These are phyloP conservation scores for Girardia tigrina DNA, from an alignment of 2,888 invertebrate species.

Conservation along the genomic window DNA sequence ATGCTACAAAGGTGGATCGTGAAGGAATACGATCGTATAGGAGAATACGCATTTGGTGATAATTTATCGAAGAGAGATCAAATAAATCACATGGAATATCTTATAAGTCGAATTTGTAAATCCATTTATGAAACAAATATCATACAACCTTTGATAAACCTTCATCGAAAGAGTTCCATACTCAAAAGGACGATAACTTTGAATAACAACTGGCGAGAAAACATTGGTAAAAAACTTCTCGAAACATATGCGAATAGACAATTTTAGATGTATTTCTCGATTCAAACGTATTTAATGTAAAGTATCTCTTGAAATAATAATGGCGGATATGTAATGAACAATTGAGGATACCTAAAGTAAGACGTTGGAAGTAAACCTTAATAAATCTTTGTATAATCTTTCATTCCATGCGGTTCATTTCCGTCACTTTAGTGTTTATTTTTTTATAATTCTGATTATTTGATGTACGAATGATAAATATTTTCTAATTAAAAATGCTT, in stretches of 20 bases:
- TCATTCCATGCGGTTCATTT: no score
- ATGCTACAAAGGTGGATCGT: neutral
- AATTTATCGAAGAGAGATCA: neutral
- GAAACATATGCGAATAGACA: neutral
- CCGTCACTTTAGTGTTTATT: no score
- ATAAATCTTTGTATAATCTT: no score
- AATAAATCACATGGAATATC: neutral
- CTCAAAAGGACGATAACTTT: neutral
- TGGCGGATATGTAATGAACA: no score
- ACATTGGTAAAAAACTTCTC: neutral
- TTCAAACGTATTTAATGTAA: no score
- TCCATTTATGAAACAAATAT: neutral
- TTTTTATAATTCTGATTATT: no score
- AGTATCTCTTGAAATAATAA: no score
- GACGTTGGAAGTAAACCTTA: no score
- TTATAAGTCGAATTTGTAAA: neutral
- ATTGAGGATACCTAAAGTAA: no score
- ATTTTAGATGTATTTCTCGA: no score
- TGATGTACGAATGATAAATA: no score
- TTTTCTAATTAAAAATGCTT: no score
- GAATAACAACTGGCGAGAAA: neutral
- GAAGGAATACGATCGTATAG: neutral
- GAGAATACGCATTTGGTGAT: neutral
- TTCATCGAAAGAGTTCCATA: neutral
- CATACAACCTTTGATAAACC: neutral